Conservation (phyloP, 2,888 invertebrate genomes). For the Stenchaetothrips biformis region DNA sequence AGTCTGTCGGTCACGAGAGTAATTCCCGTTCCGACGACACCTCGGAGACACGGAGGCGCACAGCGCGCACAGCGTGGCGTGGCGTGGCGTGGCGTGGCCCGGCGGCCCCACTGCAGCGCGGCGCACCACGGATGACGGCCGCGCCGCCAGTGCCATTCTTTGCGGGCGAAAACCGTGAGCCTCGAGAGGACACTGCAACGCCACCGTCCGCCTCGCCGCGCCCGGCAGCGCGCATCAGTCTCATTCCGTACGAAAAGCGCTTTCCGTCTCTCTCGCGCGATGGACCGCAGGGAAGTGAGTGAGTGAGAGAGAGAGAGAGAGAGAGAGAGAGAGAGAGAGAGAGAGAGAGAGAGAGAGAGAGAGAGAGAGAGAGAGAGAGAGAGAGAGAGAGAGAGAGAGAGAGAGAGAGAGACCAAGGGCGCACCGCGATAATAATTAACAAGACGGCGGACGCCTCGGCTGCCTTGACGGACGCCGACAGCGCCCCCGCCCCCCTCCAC, state of each 20-base stretch:
- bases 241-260: background rate
- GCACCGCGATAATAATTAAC: background rate
- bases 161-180: background rate
- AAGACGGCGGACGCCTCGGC: background rate
- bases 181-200: background rate
- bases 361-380: slow-evolving; percentile 12
- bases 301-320: slow-evolving; percentile 3
- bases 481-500: background rate
- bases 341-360: slow-evolving; percentile 17
- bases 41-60: background rate
- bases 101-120: background rate
- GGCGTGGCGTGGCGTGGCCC: background rate
- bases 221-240: background rate
- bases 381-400: slow-evolving; percentile 6
- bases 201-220: background rate
- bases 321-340: slow-evolving; percentile 15
- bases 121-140: background rate
- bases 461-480: background rate
- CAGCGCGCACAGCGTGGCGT: background rate
- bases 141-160: background rate
- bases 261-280: background rate
- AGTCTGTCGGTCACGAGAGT: background rate
- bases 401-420: slow-evolving; percentile 1
- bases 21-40: background rate
- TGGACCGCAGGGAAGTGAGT: background rate